Base-by-base conservation (phyloP, 1,140 invertebrate species). In the Penaeus chinensis region DNA sequence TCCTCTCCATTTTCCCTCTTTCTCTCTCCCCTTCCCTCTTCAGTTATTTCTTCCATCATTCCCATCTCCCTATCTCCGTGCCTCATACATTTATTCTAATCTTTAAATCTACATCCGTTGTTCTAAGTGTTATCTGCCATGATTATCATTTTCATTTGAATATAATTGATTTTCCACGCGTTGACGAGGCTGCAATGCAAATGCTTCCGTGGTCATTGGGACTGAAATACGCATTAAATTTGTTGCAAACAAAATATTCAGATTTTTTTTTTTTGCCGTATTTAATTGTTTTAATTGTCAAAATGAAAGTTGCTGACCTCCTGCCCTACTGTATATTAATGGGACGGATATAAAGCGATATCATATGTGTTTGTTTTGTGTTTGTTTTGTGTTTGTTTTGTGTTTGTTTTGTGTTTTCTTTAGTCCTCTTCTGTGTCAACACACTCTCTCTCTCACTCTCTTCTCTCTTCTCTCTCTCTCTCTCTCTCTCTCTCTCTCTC, bases 401-500 rank as follows among this genome's bases (percentile, higher is more conserved):
- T n/a, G n/a, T n/a, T n/a, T n/a, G n/a, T 32, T 77, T 32, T 77
- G 2, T 27, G 20, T 77, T 32, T 24, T 18, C 7, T 18, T 77
- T 20, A 4, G 3, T 32, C n/a, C 7, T 77, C 37, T 77, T 32
- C 27, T 20, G 19, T 32, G 5, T 32, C 7, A 20, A 8, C 32
- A 32, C 32, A 1, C 4, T 5, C 4, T 77, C 37, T 42, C 37
- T 24, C 37, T 27, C 5, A 8, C 37, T 77, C 37, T 77, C 37
- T 77, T 3, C 10, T 3, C 10, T 2, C 4, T 3, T 27, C 3
- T 77, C n/a, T 77, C 3, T 77, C 74, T 77, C n/a, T 77, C 74
- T 77, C 74, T 42, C 37, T 42, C 74, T 77, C 74, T 42, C 37
- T 42, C 74, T 77, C 74, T 42, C 37, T 42, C 74, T 77, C 74